Evolutionary conservation across 2,797 vertebrate species (phyloP).

Genomic region (Mycteria americana): DNA sequence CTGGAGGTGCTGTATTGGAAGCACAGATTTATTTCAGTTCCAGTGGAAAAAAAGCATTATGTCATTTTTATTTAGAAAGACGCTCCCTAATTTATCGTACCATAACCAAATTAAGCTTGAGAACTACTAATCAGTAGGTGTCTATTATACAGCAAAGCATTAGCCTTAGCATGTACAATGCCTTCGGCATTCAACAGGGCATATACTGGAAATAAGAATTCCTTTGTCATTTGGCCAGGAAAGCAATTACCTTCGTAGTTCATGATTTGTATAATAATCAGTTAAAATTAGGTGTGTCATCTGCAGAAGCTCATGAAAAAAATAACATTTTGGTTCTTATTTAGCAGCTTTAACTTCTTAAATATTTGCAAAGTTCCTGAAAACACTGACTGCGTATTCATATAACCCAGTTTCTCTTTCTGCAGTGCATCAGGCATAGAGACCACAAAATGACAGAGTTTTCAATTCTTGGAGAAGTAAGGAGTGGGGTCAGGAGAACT

Average conservation of each 20-base stretch:
- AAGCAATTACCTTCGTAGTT: neutral
- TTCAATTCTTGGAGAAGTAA: neutral
- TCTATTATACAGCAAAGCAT: conserved; percentile 46
- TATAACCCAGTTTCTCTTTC: neutral
- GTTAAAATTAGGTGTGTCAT: conserved; percentile 18
- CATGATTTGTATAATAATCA: conserved; percentile 54
- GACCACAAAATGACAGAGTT: neutral
- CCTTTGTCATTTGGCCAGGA: conserved; percentile 53
- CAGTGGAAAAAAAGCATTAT: neutral
- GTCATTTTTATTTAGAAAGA: conserved; percentile 43
- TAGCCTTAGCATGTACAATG: conserved; percentile 61
- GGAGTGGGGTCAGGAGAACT: neutral
- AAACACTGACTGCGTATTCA: neutral
- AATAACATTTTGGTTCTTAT: neutral
- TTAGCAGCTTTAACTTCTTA: conserved; percentile 3
- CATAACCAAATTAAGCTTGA: conserved; percentile 50
- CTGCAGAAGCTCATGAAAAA: conserved; percentile 7
- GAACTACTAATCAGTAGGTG: conserved; percentile 54
- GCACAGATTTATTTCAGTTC: neutral
- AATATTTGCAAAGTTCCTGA: neutral
- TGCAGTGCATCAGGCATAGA: neutral
- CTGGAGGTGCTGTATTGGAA: neutral
- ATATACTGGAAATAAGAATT: conserved; percentile 48
- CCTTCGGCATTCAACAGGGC: conserved; percentile 42
- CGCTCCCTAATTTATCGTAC: conserved; percentile 59